phyloP scores from a whole-genome alignment of 2,797 vertebrate species.

The Poecilia gillii region DNA sequence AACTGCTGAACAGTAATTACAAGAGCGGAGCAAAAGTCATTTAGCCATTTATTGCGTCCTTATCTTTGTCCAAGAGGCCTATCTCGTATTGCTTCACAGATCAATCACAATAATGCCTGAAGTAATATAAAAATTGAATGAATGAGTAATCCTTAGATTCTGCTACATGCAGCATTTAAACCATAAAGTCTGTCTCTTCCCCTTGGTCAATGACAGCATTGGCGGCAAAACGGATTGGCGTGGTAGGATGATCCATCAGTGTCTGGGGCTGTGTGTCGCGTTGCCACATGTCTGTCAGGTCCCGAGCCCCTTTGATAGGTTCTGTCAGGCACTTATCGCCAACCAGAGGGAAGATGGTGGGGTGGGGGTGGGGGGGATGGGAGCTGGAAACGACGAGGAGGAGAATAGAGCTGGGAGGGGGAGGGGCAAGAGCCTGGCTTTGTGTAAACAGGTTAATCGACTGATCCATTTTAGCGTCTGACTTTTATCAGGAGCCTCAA shows the following conservation, averaged over 20 bases:
- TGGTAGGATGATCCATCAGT: conserved; percentile 77
- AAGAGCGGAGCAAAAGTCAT: conserved; percentile 63
- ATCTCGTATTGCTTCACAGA: conserved; percentile 51
- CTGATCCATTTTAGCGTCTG: conserved; percentile 92
- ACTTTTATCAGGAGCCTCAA: conserved; percentile 91
- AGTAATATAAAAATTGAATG: conserved; percentile 49
- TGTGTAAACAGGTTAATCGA: conserved; percentile 95
- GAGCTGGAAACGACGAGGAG: conserved; percentile 39
- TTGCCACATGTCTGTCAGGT: conserved; percentile 79
- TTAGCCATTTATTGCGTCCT: conserved; percentile 38
- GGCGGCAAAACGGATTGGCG: conserved; percentile 55
- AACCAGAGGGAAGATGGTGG: conserved; percentile 51
- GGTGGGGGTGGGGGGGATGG: conserved; percentile 38
- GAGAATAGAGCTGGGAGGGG: conserved; percentile 53
- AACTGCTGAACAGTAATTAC: conserved; percentile 64
- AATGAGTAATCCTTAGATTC: conserved; percentile 60
- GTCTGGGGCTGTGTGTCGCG: conserved; percentile 70
- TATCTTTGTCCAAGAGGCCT: conserved; percentile 57
- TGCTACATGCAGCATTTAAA: conserved; percentile 35
- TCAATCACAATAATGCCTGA: conserved; percentile 45
- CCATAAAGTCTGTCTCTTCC: conserved; percentile 23
- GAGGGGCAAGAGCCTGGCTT: conserved; percentile 79
- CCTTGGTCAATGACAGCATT: conserved; percentile 75
- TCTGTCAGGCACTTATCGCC: conserved; percentile 85
- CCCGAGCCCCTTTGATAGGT: conserved; percentile 75